Evolutionary conservation across 2,888 invertebrate species (phyloP).

Genomic region (Unio delphinus): DNA sequence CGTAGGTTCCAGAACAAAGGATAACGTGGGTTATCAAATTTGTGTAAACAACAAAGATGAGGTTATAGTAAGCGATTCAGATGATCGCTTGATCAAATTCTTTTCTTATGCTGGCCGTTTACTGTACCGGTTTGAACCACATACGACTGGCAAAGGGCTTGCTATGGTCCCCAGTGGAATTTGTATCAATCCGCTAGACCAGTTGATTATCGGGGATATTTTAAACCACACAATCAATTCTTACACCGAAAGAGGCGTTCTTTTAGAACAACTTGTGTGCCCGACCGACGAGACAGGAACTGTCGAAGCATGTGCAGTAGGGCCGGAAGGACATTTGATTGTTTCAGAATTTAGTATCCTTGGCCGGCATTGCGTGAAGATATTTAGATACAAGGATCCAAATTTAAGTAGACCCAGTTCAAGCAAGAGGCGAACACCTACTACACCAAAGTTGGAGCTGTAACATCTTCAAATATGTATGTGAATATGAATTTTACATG

Average conservation of each 20-base stretch:
- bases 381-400: slow-evolving; percentile 63
- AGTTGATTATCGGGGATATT: slow-evolving; percentile 60
- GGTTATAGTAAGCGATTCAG: slow-evolving; percentile 59
- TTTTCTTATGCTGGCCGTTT: slow-evolving; percentile 53
- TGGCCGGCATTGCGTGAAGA: slow-evolving; percentile 64
- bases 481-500: no score
- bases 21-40: slow-evolving; percentile 34
- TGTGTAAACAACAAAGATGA: slow-evolving; percentile 52
- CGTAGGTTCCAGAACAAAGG: slow-evolving; percentile 22
- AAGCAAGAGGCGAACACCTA: slow-evolving; percentile 53
- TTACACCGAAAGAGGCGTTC: slow-evolving; percentile 58
- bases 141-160: slow-evolving; percentile 45
- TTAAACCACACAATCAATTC: slow-evolving; percentile 61
- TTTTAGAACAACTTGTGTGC: slow-evolving; percentile 50
- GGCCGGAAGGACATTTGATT: slow-evolving; percentile 66
- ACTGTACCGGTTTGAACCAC: slow-evolving; percentile 53
- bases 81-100: slow-evolving; percentile 43
- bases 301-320: slow-evolving; percentile 57
- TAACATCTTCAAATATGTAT: no score
- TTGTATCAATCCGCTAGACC: slow-evolving; percentile 50
- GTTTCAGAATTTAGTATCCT: slow-evolving; percentile 58
- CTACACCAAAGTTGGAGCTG: slow-evolving; percentile 19
- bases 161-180: slow-evolving; percentile 57
- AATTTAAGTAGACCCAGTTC: slow-evolving; percentile 53
- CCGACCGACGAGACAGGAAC: slow-evolving; percentile 62